phyloP scores from a whole-genome alignment of 1,140 invertebrate genomes.

The Diorhabda sublineata region DNA sequence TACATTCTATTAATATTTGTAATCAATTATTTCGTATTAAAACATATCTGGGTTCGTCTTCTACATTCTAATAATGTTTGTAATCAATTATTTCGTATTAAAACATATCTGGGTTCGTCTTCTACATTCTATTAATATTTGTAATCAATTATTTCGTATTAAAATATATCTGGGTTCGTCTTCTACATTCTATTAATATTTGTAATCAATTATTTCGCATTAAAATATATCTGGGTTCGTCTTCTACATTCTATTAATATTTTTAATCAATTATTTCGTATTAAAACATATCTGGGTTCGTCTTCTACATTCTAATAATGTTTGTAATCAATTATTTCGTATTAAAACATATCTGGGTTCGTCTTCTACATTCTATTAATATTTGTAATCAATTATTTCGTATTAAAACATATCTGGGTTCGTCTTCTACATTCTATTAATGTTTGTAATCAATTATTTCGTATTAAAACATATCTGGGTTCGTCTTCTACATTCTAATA shows the following conservation, averaged over 20 bases:
- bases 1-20: background rate
- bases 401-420: no score
- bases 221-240: slow-evolving; percentile 5
- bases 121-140: background rate
- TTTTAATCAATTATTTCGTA: no score
- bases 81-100: background rate
- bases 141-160: no score
- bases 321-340: background rate
- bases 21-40: no score
- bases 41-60: no score
- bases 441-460: background rate
- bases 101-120: slow-evolving; percentile 4
- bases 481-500: background rate
- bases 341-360: slow-evolving; percentile 3
- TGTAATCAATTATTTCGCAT: background rate
- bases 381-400: no score
- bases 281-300: no score
- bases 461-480: slow-evolving; percentile 5
- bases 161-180: no score
- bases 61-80: background rate
- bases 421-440: no score
- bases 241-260: background rate
- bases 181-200: background rate
- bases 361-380: background rate
- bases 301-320: background rate